A percentile compares a stretch with the other conserved stretches of the same genome.
Conservation (phyloP, 2,113 vertebrate genomes). For the Mixornis gularis region DNA sequence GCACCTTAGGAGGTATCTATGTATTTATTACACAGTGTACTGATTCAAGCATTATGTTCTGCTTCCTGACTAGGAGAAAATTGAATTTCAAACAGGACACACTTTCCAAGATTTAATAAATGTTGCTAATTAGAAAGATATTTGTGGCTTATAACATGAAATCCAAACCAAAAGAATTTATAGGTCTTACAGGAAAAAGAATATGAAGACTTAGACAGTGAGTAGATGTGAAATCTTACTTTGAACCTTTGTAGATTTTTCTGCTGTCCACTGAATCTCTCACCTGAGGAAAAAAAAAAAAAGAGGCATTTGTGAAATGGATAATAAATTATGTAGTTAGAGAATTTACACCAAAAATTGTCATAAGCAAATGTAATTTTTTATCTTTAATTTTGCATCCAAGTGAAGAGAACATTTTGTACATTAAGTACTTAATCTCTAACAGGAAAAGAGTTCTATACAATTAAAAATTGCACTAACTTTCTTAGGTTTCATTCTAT, state of each 20-base stretch:
- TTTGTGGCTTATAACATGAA: background rate
- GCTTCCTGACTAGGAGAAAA: background rate
- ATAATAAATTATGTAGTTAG: background rate
- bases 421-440: background rate
- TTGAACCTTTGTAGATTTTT: slow-evolving; percentile 56
- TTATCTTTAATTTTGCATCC: background rate
- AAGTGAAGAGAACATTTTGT: background rate
- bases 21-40: background rate
- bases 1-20: background rate
- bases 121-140: background rate
- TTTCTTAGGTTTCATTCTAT: background rate
- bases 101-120: background rate
- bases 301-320: background rate
- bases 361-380: background rate
- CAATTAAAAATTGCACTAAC: background rate
- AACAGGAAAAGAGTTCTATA: background rate
- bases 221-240: slow-evolving; percentile 66
- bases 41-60: background rate
- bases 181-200: background rate
- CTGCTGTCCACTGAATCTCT: slow-evolving; percentile 38
- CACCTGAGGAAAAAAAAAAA: slow-evolving; percentile 42
- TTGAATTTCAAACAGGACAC: background rate
- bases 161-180: background rate
- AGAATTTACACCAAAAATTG: background rate
- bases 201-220: background rate